Conservation (phyloP, 2,113 vertebrate genomes). For the Marcusenius ussheri region DNA sequence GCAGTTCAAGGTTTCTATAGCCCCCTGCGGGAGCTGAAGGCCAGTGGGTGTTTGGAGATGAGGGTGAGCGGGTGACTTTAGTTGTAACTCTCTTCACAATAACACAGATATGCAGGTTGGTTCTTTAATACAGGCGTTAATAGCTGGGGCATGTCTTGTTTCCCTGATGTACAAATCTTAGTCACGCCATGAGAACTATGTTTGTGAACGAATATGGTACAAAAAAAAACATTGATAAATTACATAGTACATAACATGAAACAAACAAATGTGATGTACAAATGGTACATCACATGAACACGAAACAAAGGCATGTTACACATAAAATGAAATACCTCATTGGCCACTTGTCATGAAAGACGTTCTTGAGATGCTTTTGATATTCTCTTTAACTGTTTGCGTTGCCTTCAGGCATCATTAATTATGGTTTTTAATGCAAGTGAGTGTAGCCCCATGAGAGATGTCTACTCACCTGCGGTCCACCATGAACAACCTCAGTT, state of each 20-base stretch:
- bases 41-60: neutral
- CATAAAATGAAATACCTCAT: neutral
- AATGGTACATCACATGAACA: neutral
- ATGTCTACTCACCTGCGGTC: neutral
- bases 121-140: neutral
- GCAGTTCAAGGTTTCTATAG: constrained; percentile 16
- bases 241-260: neutral
- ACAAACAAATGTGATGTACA: neutral
- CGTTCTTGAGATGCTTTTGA: neutral
- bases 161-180: neutral
- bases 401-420: neutral
- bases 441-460: neutral
- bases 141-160: neutral
- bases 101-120: neutral
- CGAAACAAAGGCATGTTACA: neutral
- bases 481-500: neutral
- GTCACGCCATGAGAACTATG: neutral
- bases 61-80: neutral
- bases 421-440: neutral
- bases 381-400: neutral
- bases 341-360: neutral
- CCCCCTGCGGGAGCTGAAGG: neutral
- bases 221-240: neutral
- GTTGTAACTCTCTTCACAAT: neutral
- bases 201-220: neutral